Evolutionary conservation across 2,113 vertebrate species (phyloP).

Genomic region (human (Homo sapiens)): DNA sequence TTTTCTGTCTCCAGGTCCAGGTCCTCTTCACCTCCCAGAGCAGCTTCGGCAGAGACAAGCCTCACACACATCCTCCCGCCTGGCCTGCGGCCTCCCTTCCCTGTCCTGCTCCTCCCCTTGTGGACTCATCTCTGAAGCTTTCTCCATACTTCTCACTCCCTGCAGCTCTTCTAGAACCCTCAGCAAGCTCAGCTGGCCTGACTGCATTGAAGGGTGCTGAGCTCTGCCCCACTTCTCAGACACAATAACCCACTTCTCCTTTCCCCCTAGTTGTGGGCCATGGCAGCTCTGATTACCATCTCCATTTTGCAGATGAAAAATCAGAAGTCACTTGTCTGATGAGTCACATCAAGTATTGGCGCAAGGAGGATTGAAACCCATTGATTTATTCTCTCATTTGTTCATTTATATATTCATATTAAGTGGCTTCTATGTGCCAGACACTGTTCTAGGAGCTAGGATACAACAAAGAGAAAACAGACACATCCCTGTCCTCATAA

Average conservation of each 20-base stretch:
- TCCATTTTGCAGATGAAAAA: neutral
- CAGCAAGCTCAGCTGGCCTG: neutral
- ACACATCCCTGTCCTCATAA: neutral
- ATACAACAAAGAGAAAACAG: neutral
- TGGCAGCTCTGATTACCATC: neutral
- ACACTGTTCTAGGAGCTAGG: neutral
- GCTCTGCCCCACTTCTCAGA: neutral
- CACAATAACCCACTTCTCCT: neutral
- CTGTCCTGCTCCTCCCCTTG: neutral
- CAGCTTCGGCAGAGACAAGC: fast-evolving
- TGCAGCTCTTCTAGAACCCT: neutral
- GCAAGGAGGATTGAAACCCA: neutral
- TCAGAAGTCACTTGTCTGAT: neutral
- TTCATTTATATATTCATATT: neutral
- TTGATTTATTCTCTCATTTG: neutral
- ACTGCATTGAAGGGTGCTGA: neutral
- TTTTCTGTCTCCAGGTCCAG: neutral
- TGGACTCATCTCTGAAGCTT: neutral
- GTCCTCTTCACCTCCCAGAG: neutral
- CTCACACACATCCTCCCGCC: neutral
- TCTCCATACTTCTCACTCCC: neutral
- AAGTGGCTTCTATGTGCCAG: neutral
- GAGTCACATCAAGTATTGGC: neutral
- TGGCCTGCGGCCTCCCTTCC: neutral
- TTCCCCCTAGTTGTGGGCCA: neutral